Evolutionary conservation across 2,113 vertebrate species (phyloP), one percentile per base, ranked within the genome.

Genomic region (Gasterosteus nipponicus): DNA sequence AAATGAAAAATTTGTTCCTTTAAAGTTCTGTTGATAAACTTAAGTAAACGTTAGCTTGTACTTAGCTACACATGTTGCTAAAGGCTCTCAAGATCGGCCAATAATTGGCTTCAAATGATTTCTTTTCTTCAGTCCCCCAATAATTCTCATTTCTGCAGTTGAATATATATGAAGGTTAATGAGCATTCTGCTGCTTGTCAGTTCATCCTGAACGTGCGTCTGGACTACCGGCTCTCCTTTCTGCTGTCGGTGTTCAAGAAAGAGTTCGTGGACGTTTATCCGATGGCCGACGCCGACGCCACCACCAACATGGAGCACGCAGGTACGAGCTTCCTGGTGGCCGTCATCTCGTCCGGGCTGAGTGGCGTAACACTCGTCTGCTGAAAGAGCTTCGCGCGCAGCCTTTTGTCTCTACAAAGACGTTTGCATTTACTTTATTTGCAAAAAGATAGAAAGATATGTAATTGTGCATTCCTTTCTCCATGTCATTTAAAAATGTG

Each of bases 211-310:
- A 98, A 97, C 0, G 98, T 99, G 11, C 95, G 98, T 2, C 92
- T 99, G 88, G 98, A 99, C 90, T 99, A 99, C 88, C 96, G 98
- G 51, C 95, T 99, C 60, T 99, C 98, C 82, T 99, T 97, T 92
- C 92, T 99, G 87, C 96, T 99, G 18, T 99, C 98, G 0, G 95
- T 98, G 64, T 99, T 99, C 82, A 99, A 99, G 93, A 99, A 98
- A 90, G 97, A 99, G 90, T 99, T 99, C 88, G 96, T 97, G 77
- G 97, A 98, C 3, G 96, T 98, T 82, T 98, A 97, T 60, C 96
- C 97, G 10, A 97, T 98, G 96, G 96, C 94, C 77, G 96, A 98
- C 67, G 96, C 97, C 0, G 97, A 99, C 0, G 96, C 97, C 70
- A 98, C 96, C 0, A 96, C 96, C 3, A 94, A 95, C 57, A 92